phyloP scores from a whole-genome alignment of 2,888 invertebrate genomes.

The Tachina fera region DNA sequence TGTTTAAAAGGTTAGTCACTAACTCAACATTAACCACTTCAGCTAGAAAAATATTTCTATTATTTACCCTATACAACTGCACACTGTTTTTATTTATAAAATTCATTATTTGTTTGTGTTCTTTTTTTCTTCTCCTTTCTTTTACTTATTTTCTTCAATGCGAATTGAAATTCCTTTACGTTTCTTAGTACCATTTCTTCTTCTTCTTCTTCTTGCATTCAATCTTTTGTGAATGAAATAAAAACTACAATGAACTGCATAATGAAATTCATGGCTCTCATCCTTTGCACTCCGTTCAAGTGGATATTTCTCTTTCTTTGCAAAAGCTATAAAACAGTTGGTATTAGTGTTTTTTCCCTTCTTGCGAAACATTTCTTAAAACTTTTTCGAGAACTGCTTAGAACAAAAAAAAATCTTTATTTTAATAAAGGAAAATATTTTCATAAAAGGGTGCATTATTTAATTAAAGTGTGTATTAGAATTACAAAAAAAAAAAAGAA shows the following conservation, averaged over 20 bases:
- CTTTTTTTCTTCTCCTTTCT: not conserved
- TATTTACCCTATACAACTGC: not conserved
- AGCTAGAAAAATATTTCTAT: not conserved
- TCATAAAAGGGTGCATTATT: not conserved
- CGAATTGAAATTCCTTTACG: constrained; percentile 35
- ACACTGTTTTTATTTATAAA: not conserved
- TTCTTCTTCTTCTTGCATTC: not conserved
- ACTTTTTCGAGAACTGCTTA: not conserved
- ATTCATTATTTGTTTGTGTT: not conserved
- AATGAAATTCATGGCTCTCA: constrained; percentile 37
- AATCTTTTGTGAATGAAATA: constrained; percentile 20
- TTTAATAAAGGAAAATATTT: too few relatives aligned
- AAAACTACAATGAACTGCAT: constrained; percentile 53
- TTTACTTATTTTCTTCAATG: constrained; percentile 17
- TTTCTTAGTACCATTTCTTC: constrained; percentile 2
- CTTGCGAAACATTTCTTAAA: not conserved
- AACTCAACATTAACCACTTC: not conserved
- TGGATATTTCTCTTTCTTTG: not conserved
- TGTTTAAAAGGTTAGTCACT: not conserved
- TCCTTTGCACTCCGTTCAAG: constrained; percentile 12
- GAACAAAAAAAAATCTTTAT: too few relatives aligned
- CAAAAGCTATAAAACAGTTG: not conserved
- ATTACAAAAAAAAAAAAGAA: too few relatives aligned
- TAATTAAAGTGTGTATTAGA: not conserved
- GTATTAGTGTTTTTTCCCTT: not conserved